phyloP scores from a whole-genome alignment of 1,140 invertebrate species.

The Drosophila parvula region DNA sequence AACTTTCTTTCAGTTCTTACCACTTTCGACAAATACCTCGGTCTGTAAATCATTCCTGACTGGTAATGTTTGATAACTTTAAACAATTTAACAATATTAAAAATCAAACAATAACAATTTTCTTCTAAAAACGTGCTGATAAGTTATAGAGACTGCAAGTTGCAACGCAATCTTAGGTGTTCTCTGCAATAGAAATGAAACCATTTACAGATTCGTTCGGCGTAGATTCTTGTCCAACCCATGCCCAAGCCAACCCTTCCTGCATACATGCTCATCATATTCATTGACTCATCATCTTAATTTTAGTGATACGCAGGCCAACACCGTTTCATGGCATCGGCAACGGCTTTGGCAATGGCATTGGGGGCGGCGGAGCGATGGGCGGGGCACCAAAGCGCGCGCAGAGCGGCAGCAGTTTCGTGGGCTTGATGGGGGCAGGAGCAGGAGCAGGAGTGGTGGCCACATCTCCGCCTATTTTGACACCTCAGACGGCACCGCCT shows the following conservation, averaged over 20 bases:
- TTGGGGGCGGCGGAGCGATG: neutral
- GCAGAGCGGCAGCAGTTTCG: constrained; percentile 52
- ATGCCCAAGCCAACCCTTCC: constrained; percentile 23
- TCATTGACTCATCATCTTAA: constrained; percentile 84
- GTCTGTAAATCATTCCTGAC: neutral
- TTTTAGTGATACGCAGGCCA: constrained; percentile 84
- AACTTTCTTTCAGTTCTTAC: neutral
- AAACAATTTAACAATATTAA: neutral
- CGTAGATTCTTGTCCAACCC: neutral
- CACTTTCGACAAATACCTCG: too few relatives aligned
- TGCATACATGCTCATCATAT: constrained; percentile 69
- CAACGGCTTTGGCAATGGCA: constrained; percentile 58
- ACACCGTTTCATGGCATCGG: constrained; percentile 74
- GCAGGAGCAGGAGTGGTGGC: constrained; percentile 4
- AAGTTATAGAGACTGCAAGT: neutral
- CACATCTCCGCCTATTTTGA: constrained; percentile 9
- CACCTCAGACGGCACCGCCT: constrained; percentile 35
- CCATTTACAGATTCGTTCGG: neutral
- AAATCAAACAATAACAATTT: neutral
- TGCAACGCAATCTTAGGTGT: neutral
- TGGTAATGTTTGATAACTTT: too few relatives aligned
- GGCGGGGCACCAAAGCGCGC: constrained; percentile 25
- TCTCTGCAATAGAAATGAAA: neutral
- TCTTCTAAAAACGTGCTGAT: neutral
- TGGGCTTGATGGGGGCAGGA: constrained; percentile 22